These are phyloP conservation scores for Gymnodraco acuticeps DNA, from an alignment of 2,797 vertebrate genomes.

Conservation along the genomic window DNA sequence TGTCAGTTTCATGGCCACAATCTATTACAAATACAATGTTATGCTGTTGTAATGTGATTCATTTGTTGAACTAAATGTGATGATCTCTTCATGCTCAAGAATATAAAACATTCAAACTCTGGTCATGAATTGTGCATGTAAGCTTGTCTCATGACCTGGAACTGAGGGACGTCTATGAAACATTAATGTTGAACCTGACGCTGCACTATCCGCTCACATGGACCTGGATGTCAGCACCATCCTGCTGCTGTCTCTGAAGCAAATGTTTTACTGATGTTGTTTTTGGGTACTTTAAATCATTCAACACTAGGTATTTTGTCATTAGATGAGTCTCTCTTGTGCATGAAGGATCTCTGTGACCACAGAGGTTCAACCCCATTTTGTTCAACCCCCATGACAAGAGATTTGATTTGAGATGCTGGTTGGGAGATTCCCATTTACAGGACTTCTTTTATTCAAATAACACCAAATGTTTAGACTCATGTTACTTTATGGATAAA, in stretches of 20 bases:
- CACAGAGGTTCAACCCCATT: background rate
- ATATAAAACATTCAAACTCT: constrained; percentile 21
- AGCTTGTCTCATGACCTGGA: background rate
- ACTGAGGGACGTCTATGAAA: constrained; percentile 3
- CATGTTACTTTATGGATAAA: background rate
- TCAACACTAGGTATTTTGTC: background rate
- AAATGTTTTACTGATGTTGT: constrained; percentile 3
- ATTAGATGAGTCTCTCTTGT: background rate
- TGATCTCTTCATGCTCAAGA: constrained; percentile 13
- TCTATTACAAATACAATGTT: background rate
- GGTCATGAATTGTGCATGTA: constrained; percentile 35
- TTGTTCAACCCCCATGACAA: background rate
- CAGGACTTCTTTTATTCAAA: background rate
- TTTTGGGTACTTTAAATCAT: constrained; percentile 16
- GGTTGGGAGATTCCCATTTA: background rate
- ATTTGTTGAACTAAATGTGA: background rate
- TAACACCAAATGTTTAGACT: background rate
- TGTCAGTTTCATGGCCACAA: background rate
- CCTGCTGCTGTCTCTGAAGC: background rate
- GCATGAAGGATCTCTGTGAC: background rate
- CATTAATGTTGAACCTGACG: constrained; percentile 26
- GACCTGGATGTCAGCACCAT: constrained; percentile 8
- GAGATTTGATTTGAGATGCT: background rate
- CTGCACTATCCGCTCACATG: constrained; percentile 10
- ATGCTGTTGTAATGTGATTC: background rate